Base-by-base conservation (phyloP, 1,140 invertebrate species). In the Caenorhabditis brenneri region DNA sequence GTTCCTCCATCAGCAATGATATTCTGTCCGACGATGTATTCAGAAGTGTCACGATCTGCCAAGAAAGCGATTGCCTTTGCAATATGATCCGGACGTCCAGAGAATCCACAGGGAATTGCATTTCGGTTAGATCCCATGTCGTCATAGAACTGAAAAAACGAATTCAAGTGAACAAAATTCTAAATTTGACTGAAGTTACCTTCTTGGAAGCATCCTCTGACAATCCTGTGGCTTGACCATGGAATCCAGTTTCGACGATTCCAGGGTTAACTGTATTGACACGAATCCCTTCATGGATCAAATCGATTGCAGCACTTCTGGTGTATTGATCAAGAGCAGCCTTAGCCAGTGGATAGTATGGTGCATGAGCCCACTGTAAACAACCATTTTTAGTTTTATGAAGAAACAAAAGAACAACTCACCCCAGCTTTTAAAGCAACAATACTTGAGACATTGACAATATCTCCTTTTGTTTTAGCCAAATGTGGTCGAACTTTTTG, bases 251-350 rank as follows among this genome's bases (percentile, higher is more conserved):
- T 33, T 15, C n/a, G 19, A 65, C 58, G 6, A 65, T n/a, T 65
- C 58, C 29, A 10, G 58, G 58, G 19, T 83, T 83, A 22, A 83
- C 81, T 51, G 81, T 31, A 31, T 83, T 83, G 9, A 83, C 58
- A 27, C 81, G 48, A 31, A 83, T 48, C 53, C 81, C 81, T 27
- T 83, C 22, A 9, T 39, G 12, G 31, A 46, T 60, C 12, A 58
- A 42, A 33, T 48, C 39, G 19, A 60, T 60, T 4, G 81, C 81
- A 12, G 55, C 29, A 49, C 36, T 53, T 49, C 81, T 42, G 7
- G 81, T 82, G n/a, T 65, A 78, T 29, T 83, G 81, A 60, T 83
- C 58, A 2, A 83, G 42, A 33, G 60, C 81, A 12, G 81, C 60
- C 31, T 83, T 83, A 0, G 81, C 39, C 39, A 83, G 19, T 33